Conservation (phyloP, 1,140 invertebrate species). For the Drosophila sp. region DNA sequence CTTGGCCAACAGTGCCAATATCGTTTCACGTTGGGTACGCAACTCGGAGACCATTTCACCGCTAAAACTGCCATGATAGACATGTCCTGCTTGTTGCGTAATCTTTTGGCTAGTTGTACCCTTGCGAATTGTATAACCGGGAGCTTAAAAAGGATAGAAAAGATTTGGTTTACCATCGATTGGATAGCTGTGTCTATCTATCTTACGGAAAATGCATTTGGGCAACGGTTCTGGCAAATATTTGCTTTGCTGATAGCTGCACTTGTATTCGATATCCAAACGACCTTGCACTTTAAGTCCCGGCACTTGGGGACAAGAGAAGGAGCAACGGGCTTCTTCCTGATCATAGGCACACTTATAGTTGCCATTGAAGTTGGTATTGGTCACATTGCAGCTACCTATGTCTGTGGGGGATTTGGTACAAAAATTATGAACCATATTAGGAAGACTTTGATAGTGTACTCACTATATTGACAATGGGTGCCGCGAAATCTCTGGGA, state of each 20-base stretch:
- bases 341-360: conserved; percentile 87
- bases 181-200: no score
- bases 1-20: conserved; percentile 68
- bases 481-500: conserved; percentile 88
- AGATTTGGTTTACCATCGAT: neutral
- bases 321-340: conserved; percentile 86
- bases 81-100: conserved; percentile 32
- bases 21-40: conserved; percentile 55
- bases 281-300: conserved; percentile 84
- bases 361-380: conserved; percentile 87
- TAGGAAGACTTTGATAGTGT: neutral
- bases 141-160: conserved; percentile 34
- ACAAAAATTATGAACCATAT: neutral
- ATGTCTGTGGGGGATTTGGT: conserved; percentile 42
- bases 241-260: conserved; percentile 87
- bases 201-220: conserved; percentile 88
- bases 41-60: conserved; percentile 43
- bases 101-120: conserved; percentile 22
- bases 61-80: conserved; percentile 41
- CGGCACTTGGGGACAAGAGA: conserved; percentile 87
- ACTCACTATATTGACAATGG: conserved; percentile 91
- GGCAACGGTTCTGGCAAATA: conserved; percentile 89
- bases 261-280: conserved; percentile 86
- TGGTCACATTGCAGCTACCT: conserved; percentile 66
- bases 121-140: conserved; percentile 58